Conservation (phyloP, 2,797 vertebrate species). For the Sandelia bainsii region DNA sequence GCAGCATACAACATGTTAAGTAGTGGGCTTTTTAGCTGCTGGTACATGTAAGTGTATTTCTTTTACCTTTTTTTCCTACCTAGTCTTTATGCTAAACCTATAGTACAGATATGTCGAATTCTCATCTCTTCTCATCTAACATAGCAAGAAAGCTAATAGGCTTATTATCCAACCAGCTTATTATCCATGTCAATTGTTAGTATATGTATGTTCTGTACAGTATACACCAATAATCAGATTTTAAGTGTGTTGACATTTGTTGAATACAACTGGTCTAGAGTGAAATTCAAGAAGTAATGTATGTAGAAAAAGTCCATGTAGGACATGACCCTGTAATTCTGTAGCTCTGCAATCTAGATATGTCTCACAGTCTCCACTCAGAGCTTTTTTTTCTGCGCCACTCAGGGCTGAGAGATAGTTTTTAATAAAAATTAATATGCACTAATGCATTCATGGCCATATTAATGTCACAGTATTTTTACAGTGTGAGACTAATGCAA, state of each 20-base stretch:
- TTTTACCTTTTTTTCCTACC: too few species aligned
- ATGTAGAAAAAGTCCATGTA: background rate
- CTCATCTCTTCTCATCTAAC: too few species aligned
- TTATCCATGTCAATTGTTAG: too few species aligned
- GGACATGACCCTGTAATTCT: background rate
- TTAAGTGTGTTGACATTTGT: background rate
- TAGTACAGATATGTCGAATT: too few species aligned
- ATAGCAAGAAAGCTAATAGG: too few species aligned
- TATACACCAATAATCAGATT: background rate
- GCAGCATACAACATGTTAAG: too few species aligned
- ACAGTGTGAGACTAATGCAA: background rate
- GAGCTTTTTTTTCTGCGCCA: background rate
- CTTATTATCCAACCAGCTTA: too few species aligned
- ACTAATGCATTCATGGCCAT: background rate
- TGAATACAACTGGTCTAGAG: constrained; percentile 2
- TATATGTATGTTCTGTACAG: too few species aligned
- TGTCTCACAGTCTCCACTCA: background rate
- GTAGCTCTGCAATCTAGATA: background rate
- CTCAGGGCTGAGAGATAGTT: background rate
- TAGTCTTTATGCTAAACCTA: too few species aligned
- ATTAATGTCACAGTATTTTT: background rate
- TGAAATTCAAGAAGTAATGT: constrained; percentile 2
- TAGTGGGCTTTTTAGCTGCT: too few species aligned
- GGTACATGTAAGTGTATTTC: too few species aligned
- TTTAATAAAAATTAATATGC: background rate